Percentiles rank a stretch among this genome's conserved stretches.
phyloP scores from a whole-genome alignment of 2,113 vertebrate species.

The Pterocles burchelli region DNA sequence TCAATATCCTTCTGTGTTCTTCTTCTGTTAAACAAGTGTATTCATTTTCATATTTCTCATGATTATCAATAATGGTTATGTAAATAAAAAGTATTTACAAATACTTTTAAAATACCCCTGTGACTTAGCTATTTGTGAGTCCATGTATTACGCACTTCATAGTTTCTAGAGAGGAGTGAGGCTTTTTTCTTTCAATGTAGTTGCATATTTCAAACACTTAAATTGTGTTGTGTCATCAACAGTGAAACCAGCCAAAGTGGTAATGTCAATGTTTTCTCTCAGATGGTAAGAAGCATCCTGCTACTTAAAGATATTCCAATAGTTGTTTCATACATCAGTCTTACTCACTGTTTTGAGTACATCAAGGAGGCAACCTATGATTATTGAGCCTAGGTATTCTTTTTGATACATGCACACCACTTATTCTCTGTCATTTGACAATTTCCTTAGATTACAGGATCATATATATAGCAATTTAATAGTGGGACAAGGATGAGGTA shows the following conservation, averaged over 20 bases:
- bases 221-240: not conserved
- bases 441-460: not conserved
- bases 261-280: not conserved
- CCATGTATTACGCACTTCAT: not conserved
- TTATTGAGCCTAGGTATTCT: not conserved
- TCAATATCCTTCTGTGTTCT: not conserved
- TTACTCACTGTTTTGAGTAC: not conserved
- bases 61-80: not conserved
- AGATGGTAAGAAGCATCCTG: not conserved
- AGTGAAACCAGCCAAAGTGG: not conserved
- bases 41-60: not conserved
- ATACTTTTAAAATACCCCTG: not conserved
- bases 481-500: not conserved
- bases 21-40: not conserved
- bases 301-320: not conserved
- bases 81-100: too few species aligned
- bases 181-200: not conserved
- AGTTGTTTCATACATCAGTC: not conserved
- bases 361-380: not conserved
- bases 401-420: not conserved
- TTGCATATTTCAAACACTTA: not conserved
- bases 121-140: not conserved
- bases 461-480: not conserved
- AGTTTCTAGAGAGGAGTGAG: not conserved
- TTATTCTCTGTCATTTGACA: not conserved